These are phyloP conservation scores for Nemotelus pantherinus DNA, from an alignment of 2,888 invertebrate genomes.

Conservation along the genomic window DNA sequence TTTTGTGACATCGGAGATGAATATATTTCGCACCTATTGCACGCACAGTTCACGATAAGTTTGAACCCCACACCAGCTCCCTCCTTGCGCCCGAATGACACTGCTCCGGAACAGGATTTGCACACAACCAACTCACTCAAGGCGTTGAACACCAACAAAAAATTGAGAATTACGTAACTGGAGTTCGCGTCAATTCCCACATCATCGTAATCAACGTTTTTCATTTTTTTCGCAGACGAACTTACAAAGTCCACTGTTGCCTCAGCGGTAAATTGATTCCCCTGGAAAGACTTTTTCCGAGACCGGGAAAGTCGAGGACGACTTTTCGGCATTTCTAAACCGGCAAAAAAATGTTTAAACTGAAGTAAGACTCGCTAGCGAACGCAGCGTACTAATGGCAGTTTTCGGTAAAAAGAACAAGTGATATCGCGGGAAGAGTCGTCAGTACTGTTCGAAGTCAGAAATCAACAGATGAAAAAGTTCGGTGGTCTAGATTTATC, in stretches of 20 bases:
- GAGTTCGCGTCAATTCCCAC: constrained; percentile 5
- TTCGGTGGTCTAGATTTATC: no score
- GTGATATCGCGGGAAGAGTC: no score
- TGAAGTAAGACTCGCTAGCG: no score
- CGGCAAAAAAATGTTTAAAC: neutral
- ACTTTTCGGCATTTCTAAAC: constrained; percentile 3
- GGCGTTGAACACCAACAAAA: constrained; percentile 10
- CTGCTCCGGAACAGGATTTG: constrained; percentile 7
- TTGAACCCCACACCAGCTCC: constrained; percentile 16
- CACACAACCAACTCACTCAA: constrained; percentile 22
- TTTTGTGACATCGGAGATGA: neutral
- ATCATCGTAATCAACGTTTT: constrained; percentile 6
- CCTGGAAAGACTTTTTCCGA: neutral
- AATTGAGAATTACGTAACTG: neutral
- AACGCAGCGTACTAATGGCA: no score
- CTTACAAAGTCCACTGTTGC: neutral
- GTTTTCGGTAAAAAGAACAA: no score
- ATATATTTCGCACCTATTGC: neutral
- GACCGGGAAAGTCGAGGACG: neutral
- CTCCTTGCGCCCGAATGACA: neutral
- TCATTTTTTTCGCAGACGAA: constrained; percentile 9
- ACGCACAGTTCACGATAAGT: constrained; percentile 8
- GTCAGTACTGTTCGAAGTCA: no score
- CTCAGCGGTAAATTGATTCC: neutral
- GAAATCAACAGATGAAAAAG: no score